phyloP scores from a whole-genome alignment of 2,888 invertebrate species.

The Leptura quadrifasciata region DNA sequence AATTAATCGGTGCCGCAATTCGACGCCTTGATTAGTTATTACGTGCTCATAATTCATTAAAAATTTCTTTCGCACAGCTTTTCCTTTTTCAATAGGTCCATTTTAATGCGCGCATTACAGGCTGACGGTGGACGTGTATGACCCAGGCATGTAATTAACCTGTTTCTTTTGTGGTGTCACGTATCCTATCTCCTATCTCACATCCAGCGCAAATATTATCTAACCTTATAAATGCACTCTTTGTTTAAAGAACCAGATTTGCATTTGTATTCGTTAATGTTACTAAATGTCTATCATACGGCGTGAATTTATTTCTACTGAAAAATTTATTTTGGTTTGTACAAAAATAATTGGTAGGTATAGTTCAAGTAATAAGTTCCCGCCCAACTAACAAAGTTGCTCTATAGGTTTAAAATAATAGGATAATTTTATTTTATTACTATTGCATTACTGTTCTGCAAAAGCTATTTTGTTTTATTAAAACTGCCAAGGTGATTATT shows the following conservation, averaged over 20 bases:
- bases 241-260: background rate
- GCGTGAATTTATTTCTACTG: background rate
- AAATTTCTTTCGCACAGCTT: slow-evolving; percentile 2
- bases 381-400: too few relatives aligned
- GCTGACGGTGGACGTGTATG: background rate
- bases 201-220: background rate
- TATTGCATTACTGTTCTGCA: too few relatives aligned
- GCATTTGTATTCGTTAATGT: background rate
- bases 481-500: too few relatives aligned
- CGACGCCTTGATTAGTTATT: background rate
- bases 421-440: too few relatives aligned
- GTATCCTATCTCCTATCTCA: background rate
- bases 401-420: too few relatives aligned
- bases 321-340: too few relatives aligned
- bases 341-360: too few relatives aligned
- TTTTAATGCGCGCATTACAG: background rate
- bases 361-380: too few relatives aligned
- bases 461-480: too few relatives aligned
- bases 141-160: background rate
- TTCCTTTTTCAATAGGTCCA: background rate
- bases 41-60: slow-evolving; percentile 11
- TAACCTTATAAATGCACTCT: background rate
- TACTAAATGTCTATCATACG: background rate
- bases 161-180: background rate
- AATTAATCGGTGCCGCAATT: background rate